These are phyloP conservation scores for Colostygia pectinataria DNA, from an alignment of 2,888 invertebrate genomes.

Conservation along the genomic window DNA sequence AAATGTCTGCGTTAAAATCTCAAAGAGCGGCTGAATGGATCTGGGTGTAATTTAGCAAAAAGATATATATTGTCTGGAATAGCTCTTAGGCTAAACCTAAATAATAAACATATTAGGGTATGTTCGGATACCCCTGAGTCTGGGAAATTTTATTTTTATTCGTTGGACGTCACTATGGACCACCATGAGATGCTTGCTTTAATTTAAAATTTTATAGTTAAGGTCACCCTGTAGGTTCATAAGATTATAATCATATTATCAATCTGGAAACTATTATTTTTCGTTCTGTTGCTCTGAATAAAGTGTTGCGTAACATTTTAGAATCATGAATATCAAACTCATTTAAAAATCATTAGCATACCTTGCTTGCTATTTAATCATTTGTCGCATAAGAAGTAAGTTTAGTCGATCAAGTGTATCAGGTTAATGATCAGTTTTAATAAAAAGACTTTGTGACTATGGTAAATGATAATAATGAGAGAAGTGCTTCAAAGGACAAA, in stretches of 20 bases:
- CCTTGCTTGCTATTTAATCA: constrained; percentile 57
- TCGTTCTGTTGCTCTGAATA: constrained; percentile 39
- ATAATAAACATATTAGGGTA: too few species aligned
- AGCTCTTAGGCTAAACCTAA: too few species aligned
- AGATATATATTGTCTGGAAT: too few species aligned
- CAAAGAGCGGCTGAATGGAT: too few species aligned
- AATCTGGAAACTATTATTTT: constrained; percentile 40
- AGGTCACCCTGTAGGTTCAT: constrained; percentile 32
- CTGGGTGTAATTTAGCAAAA: too few species aligned
- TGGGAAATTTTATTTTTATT: too few species aligned
- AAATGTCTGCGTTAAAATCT: too few species aligned
- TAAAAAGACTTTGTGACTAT: constrained; percentile 27
- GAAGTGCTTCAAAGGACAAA: constrained; percentile 32
- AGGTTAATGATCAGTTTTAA: constrained; percentile 26
- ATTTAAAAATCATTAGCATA: constrained; percentile 62
- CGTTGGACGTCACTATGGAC: too few species aligned
- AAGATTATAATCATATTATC: constrained; percentile 41
- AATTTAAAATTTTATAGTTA: too few species aligned
- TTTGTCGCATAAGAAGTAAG: constrained; percentile 39
- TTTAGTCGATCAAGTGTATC: constrained; percentile 53
- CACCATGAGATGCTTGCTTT: too few species aligned
- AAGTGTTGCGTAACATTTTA: constrained; percentile 54
- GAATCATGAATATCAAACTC: constrained; percentile 56
- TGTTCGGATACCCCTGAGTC: too few species aligned
- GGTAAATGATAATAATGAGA: constrained; percentile 35